Conservation (phyloP, 2,888 invertebrate species). For the Mythimna impura region DNA sequence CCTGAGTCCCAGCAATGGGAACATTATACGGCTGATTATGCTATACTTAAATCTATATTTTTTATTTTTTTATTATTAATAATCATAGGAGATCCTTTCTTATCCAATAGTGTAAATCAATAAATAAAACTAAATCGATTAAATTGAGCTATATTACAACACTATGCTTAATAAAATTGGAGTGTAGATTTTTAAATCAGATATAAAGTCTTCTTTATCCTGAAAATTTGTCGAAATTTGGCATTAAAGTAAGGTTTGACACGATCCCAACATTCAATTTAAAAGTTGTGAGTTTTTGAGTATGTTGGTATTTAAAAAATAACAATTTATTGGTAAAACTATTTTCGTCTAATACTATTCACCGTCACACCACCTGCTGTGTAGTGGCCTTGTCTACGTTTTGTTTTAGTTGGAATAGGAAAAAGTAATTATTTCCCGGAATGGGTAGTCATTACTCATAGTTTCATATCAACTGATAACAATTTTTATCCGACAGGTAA, state of each 20-base stretch:
- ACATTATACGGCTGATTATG: too few relatives aligned
- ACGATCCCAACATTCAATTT: not conserved
- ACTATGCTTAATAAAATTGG: too few relatives aligned
- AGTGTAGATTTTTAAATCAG: not conserved
- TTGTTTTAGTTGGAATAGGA: slow-evolving; percentile 11
- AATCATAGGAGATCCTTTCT: too few relatives aligned
- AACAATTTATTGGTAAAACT: too few relatives aligned
- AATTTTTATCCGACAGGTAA: not conserved
- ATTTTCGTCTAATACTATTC: not conserved
- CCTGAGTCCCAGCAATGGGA: too few relatives aligned
- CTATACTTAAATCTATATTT: too few relatives aligned
- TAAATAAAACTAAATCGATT: too few relatives aligned
- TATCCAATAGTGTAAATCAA: too few relatives aligned
- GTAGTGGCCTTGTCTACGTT: slow-evolving; percentile 36
- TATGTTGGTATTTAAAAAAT: not conserved
- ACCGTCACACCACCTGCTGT: slow-evolving; percentile 1
- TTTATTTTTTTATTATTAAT: too few relatives aligned
- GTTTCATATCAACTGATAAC: not conserved
- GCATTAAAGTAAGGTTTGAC: not conserved
- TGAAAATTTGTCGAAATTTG: not conserved
- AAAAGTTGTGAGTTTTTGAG: not conserved
- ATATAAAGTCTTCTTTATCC: not conserved
- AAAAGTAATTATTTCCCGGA: slow-evolving; percentile 38
- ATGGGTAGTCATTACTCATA: slow-evolving; percentile 36
- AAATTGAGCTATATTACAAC: too few relatives aligned